phyloP scores from a whole-genome alignment of 2,113 vertebrate species.

The Chloebia gouldiae region DNA sequence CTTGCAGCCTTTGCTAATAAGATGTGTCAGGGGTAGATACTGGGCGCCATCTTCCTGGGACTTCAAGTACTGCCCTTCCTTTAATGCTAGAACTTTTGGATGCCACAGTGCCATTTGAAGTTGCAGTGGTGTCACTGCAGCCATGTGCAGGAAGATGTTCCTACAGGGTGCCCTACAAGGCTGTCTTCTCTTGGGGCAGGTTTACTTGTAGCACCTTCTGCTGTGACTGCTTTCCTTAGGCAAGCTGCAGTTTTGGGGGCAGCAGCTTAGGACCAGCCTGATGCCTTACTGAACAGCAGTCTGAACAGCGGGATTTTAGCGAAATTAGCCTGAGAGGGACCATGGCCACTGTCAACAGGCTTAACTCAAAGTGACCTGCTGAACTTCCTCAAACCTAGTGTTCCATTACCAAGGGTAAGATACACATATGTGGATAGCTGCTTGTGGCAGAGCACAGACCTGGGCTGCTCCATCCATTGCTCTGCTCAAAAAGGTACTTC shows the following conservation, averaged over 20 bases:
- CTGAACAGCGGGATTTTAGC: neutral
- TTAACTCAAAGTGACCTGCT: neutral
- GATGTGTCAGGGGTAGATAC: neutral
- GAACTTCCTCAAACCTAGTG: neutral
- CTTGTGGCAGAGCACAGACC: neutral
- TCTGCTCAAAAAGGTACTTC: neutral
- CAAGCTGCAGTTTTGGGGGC: rapidly evolving
- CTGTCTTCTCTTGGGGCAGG: neutral
- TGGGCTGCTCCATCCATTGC: rapidly evolving
- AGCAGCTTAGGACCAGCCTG: neutral
- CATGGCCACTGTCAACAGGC: neutral
- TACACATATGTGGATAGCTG: neutral
- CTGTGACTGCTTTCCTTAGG: neutral
- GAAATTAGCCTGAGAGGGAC: neutral
- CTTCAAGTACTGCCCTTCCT: neutral
- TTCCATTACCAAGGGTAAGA: neutral
- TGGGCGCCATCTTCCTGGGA: rapidly evolving
- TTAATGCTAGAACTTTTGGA: neutral
- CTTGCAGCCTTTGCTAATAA: neutral
- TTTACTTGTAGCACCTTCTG: neutral
- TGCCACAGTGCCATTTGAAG: neutral
- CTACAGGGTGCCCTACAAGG: rapidly evolving
- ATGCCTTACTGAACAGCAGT: neutral
- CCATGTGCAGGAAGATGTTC: neutral
- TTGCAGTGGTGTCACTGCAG: neutral